Conservation (phyloP, 2,797 vertebrate species). For the Cetoscarus ocellatus region DNA sequence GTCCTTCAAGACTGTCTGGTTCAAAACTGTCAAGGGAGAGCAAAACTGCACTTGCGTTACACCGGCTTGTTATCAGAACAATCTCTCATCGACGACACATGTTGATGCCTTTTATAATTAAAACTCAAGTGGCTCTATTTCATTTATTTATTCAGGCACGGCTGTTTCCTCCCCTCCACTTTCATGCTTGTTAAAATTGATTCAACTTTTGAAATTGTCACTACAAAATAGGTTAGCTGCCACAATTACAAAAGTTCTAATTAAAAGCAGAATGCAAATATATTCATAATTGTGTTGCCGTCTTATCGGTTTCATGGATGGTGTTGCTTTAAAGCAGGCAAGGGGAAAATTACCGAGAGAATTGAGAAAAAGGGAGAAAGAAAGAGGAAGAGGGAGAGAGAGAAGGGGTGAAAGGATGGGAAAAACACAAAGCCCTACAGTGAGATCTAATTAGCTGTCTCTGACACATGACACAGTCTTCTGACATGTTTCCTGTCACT, state of each 20-base stretch:
- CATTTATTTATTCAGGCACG: conserved; percentile 75
- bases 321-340: conserved; percentile 79
- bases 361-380: conserved; percentile 27
- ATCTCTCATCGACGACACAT: conserved; percentile 69
- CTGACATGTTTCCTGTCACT: conserved; percentile 74
- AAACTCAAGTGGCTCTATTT: conserved; percentile 79
- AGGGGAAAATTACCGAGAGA: conserved; percentile 72
- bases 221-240: conserved; percentile 80
- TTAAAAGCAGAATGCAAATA: conserved; percentile 85
- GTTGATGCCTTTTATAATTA: conserved; percentile 76
- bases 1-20: conserved; percentile 41
- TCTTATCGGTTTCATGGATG: conserved; percentile 82
- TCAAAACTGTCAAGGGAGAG: conserved; percentile 48
- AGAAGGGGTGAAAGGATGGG: conserved; percentile 5
- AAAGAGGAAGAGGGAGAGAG: conserved; percentile 5
- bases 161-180: conserved; percentile 67
- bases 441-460: conserved; percentile 78
- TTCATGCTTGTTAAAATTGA: conserved; percentile 81
- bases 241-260: conserved; percentile 82
- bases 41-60: conserved; percentile 33
- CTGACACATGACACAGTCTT: conserved; percentile 71
- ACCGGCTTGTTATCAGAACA: conserved; percentile 63
- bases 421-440: conserved; percentile 45
- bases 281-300: conserved; percentile 83
- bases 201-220: conserved; percentile 83